A percentile compares a stretch with the other conserved stretches of the same genome.
Conservation (phyloP, 2,888 invertebrate genomes). For the Plagiodera versicolora region DNA sequence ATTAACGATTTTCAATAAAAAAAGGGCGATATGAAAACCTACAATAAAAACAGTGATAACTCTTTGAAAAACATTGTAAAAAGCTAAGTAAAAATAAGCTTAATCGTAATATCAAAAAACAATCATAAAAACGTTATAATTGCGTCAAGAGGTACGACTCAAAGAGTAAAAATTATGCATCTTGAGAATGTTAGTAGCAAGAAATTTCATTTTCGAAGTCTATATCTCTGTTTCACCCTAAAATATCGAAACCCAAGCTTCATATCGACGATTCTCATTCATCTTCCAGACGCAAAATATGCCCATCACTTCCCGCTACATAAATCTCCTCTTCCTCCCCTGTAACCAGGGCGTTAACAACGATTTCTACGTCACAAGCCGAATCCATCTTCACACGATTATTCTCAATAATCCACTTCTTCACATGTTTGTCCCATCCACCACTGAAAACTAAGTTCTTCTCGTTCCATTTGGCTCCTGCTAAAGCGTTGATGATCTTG, state of each 20-base stretch:
- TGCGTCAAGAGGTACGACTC: too few relatives aligned
- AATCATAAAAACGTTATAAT: too few relatives aligned
- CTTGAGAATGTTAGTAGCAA: too few relatives aligned
- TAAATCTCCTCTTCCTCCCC: conserved; percentile 51
- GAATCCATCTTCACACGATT: conserved; percentile 34
- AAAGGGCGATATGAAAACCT: too few relatives aligned
- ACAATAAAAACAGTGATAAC: too few relatives aligned
- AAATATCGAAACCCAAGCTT: too few relatives aligned
- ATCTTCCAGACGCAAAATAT: conserved; percentile 47
- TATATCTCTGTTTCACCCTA: too few relatives aligned
- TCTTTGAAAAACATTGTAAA: too few relatives aligned
- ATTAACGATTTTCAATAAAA: background rate
- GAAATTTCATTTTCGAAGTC: too few relatives aligned
- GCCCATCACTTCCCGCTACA: conserved; percentile 63
- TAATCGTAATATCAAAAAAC: too few relatives aligned
- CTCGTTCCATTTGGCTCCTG: conserved; percentile 43
- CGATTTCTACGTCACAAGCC: conserved; percentile 40
- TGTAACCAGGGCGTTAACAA: conserved; percentile 40
- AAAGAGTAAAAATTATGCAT: too few relatives aligned
- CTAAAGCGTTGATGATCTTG: conserved; percentile 55
- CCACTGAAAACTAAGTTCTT: conserved; percentile 51
- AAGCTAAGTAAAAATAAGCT: too few relatives aligned
- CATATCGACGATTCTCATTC: conserved; percentile 14
- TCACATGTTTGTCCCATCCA: conserved; percentile 57
- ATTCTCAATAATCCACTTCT: conserved; percentile 52